A percentile compares a stretch with the other conserved stretches of the same genome.
Evolutionary conservation across 1,140 invertebrate species (phyloP).

Genomic region (Apis mellifera): Amel_HAv3.1 CM009942.2:4855501-4856000

Average conservation of each 20-base stretch:
- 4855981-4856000: slow-evolving; percentile 19
- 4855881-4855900: slow-evolving; percentile 53
- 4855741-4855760: too few relatives aligned
- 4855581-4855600: too few relatives aligned
- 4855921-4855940: slow-evolving; percentile 53
- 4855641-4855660: too few relatives aligned
- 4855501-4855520: too few relatives aligned
- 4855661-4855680: too few relatives aligned
- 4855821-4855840: background rate
- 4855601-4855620: too few relatives aligned
- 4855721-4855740: too few relatives aligned
- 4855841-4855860: slow-evolving; percentile 23
- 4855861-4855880: slow-evolving; percentile 24
- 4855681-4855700: too few relatives aligned
- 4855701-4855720: background rate
- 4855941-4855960: slow-evolving; percentile 63
- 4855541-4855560: too few relatives aligned
- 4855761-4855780: background rate
- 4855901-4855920: slow-evolving; percentile 51
- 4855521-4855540: too few relatives aligned
- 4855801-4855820: slow-evolving; percentile 2
- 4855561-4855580: too few relatives aligned
- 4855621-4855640: too few relatives aligned
- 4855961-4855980: slow-evolving; percentile 55
- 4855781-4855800: slow-evolving; percentile 1